Conservation (phyloP, 2,113 vertebrate genomes). For the Sylvicapra grimmia region DNA sequence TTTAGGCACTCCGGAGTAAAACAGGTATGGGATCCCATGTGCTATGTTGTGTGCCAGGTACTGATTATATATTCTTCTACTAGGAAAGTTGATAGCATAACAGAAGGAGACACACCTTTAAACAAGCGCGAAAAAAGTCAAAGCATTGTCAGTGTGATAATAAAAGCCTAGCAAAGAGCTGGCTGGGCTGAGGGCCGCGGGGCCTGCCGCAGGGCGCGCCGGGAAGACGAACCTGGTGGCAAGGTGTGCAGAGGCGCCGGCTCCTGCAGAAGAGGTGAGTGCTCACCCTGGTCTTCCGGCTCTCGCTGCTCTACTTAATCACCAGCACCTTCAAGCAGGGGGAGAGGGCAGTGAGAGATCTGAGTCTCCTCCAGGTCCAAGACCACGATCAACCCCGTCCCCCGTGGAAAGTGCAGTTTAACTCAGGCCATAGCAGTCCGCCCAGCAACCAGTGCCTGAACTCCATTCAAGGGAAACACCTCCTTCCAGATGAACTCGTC, state of each 20-base stretch:
- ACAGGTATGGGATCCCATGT: neutral
- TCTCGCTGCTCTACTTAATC: neutral
- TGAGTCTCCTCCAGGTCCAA: neutral
- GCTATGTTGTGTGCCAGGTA: neutral
- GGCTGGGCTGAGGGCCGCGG: neutral
- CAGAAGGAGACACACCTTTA: neutral
- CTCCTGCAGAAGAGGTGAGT: neutral
- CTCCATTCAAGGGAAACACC: neutral
- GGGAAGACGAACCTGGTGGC: neutral
- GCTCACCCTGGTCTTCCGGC: neutral
- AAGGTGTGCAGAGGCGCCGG: too few species aligned
- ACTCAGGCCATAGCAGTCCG: neutral
- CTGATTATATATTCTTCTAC: neutral
- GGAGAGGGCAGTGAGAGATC: neutral
- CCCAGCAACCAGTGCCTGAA: neutral
- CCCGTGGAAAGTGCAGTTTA: neutral
- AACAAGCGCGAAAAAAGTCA: neutral
- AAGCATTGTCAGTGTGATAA: neutral
- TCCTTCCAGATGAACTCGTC: conserved; percentile 69
- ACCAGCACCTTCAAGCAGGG: neutral
- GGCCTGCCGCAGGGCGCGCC: neutral
- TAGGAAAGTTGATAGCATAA: neutral
- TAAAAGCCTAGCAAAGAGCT: neutral
- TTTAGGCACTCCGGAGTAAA: neutral
- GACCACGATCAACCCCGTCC: neutral